Evolutionary conservation across 2,888 invertebrate genomes (phyloP), one percentile per base, ranked within the genome.

Genomic region (Rhogogaster chlorosoma): DNA sequence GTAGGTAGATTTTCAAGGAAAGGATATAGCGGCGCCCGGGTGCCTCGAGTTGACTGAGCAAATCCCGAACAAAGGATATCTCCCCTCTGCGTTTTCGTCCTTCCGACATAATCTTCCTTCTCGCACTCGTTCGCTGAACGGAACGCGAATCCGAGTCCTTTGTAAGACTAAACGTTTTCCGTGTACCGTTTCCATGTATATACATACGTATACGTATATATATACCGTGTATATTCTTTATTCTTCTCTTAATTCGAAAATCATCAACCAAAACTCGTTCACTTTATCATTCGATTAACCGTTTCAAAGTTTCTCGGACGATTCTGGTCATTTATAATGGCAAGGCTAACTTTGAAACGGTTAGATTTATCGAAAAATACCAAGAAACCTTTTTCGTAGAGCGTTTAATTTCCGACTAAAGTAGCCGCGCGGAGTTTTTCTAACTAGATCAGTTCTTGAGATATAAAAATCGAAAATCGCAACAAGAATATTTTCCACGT

Each of bases 21-120:
- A 12, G 42, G 42, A 73, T 42, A 38, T 26, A 38, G 22, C 73
- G 2, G 22, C 49, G 49, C 45, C 77, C 49, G 29, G 36, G 70
- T 36, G n/a, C 53, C 77, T 77, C 53, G 77, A 77, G 53, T 49
- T 53, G 77, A 77, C 49, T 77, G 49, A 77, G 32, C 77, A 77
- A 49, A 77, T 53, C 53, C 53, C 53, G 77, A 77, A 77, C 77
- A 77, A 77, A 77, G 77, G 53, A 45, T 77, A 53, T 77, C 53
- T 9, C 0, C 77, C 77, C 53, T 29, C 77, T 32, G 7, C 77
- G 38, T 53, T 42, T 73, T 18, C 5, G 42, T 38, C 71, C 71
- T 42, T 29, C 18, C 3, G 4, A 36, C 32, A 9, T 32, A 32
- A 32, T 42, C 22, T 42, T 42, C 71, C 42, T 22, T 42, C 26